These are phyloP conservation scores for Ctenomys sociabilis DNA, from an alignment of 2,113 vertebrate genomes.

Conservation along the genomic window DNA sequence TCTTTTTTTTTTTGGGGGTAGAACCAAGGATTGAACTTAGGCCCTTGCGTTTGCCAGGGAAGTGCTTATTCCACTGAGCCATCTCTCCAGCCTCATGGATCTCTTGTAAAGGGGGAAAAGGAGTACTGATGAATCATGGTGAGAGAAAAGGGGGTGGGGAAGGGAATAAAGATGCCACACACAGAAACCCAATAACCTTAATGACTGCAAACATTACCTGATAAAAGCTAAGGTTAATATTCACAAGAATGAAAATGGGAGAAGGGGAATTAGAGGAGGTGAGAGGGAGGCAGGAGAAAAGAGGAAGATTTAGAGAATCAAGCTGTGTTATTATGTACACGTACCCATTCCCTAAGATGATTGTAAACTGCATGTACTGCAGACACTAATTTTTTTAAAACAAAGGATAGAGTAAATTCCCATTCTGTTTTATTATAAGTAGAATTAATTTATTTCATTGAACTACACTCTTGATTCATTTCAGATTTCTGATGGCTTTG, in stretches of 20 bases:
- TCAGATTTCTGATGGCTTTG: slow-evolving; percentile 10
- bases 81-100: no score
- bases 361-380: not conserved
- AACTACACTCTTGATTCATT: not conserved
- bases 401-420: not conserved
- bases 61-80: no score
- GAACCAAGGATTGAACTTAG: no score
- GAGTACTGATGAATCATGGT: not conserved
- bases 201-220: not conserved
- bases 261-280: not conserved
- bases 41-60: no score
- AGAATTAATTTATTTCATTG: not conserved
- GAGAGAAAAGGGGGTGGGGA: not conserved
- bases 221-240: not conserved
- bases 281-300: not conserved
- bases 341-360: not conserved
- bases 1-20: no score
- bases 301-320: not conserved
- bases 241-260: not conserved
- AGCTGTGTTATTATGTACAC: not conserved
- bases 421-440: not conserved
- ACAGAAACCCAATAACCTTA: not conserved
- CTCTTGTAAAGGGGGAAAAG: not conserved
- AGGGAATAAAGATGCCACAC: not conserved
- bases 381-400: not conserved